Conservation (phyloP, 2,888 invertebrate species). For the Malthinus flaveolus region DNA sequence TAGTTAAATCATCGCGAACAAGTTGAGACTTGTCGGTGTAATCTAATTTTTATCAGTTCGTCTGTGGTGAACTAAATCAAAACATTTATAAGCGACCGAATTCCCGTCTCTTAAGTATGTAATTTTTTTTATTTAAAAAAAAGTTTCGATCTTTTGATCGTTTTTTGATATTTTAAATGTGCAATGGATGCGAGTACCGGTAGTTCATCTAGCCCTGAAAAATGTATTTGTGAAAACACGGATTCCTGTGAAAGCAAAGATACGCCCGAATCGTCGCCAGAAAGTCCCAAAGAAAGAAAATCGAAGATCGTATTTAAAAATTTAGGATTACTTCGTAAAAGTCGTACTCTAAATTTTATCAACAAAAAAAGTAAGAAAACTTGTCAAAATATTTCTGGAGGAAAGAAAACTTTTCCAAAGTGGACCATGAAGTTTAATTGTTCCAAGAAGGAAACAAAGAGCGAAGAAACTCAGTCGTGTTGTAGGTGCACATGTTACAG, state of each 20-base stretch:
- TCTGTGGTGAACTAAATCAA: neutral
- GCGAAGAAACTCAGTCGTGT: slow-evolving; percentile 38
- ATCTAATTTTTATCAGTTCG: neutral
- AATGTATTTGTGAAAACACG: slow-evolving; percentile 46
- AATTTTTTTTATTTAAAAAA: neutral
- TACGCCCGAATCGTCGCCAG: slow-evolving; percentile 39
- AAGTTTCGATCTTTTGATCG: neutral
- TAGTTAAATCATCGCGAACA: neutral
- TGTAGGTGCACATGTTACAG: slow-evolving; percentile 51
- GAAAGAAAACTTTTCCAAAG: slow-evolving; percentile 46
- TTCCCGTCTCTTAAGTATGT: neutral
- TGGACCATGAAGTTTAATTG: slow-evolving; percentile 52
- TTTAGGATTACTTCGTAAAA: slow-evolving; percentile 45
- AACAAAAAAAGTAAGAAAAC: slow-evolving; percentile 42
- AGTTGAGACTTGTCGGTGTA: slow-evolving; percentile 1
- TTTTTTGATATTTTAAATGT: slow-evolving; percentile 4
- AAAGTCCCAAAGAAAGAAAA: slow-evolving; percentile 42
- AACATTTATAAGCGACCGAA: neutral
- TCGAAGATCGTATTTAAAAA: slow-evolving; percentile 45
- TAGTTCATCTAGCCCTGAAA: slow-evolving; percentile 32
- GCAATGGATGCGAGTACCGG: slow-evolving; percentile 23
- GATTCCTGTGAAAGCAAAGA: slow-evolving; percentile 40
- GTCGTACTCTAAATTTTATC: slow-evolving; percentile 45
- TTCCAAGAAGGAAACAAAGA: slow-evolving; percentile 47
- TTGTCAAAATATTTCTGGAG: neutral